Conservation (phyloP, 2,797 vertebrate genomes). For the Hoplostethus atlanticus region DNA sequence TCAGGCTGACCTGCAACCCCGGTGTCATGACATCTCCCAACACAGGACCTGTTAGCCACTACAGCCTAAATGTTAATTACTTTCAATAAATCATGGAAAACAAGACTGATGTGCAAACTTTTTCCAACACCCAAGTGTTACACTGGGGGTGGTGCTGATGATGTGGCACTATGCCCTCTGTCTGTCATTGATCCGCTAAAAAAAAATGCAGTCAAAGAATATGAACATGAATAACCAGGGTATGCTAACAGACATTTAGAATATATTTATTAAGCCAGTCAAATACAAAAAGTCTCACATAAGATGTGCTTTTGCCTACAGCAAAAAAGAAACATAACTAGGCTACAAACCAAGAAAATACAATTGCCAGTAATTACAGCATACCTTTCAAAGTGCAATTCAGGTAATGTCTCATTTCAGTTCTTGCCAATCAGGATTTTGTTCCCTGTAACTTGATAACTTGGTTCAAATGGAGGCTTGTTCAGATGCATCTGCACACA, state of each 20-base stretch:
- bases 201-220: neutral
- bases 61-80: conserved; percentile 37
- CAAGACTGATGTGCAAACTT: conserved; percentile 17
- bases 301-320: conserved; percentile 84
- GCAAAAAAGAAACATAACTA: conserved; percentile 71
- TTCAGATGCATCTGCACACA: conserved; percentile 41
- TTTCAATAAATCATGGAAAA: conserved; percentile 79
- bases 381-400: conserved; percentile 82
- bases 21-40: conserved; percentile 76
- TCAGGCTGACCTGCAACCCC: conserved; percentile 82
- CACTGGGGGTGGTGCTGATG: neutral
- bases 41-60: conserved; percentile 60
- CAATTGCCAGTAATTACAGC: conserved; percentile 82
- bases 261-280: conserved; percentile 90
- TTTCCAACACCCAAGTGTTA: conserved; percentile 8
- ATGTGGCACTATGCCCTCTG: neutral
- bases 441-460: conserved; percentile 59
- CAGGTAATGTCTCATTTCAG: conserved; percentile 70
- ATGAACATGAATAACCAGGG: conserved; percentile 37
- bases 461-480: conserved; percentile 56
- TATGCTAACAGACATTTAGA: conserved; percentile 79
- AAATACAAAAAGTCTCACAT: conserved; percentile 89
- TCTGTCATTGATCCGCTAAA: neutral
- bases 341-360: conserved; percentile 81
- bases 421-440: conserved; percentile 64